These are phyloP conservation scores for Synergus gifuensis DNA, from an alignment of 2,888 invertebrate genomes.

Conservation along the genomic window DNA sequence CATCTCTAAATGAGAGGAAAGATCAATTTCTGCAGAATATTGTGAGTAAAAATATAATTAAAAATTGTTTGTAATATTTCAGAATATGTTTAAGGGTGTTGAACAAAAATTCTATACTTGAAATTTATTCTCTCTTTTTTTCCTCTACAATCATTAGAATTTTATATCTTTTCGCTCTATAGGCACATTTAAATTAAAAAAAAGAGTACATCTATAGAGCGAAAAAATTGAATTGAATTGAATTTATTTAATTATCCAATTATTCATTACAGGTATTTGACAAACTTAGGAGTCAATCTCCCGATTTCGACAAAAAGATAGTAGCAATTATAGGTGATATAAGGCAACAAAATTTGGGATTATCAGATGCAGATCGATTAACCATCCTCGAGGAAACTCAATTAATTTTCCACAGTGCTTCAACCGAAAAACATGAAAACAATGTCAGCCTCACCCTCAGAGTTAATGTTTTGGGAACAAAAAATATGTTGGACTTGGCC, in stretches of 20 bases:
- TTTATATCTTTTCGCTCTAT: too few relatives aligned
- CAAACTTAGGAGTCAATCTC: slow-evolving; percentile 50
- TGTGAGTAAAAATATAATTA: slow-evolving; percentile 55
- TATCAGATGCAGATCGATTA: slow-evolving; percentile 56
- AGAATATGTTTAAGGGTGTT: not conserved
- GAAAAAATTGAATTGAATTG: not conserved
- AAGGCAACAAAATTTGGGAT: slow-evolving; percentile 53
- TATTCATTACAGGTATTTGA: slow-evolving; percentile 62
- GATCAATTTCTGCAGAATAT: slow-evolving; percentile 54
- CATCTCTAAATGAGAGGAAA: slow-evolving; percentile 50
- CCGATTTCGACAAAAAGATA: slow-evolving; percentile 59
- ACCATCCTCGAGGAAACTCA: slow-evolving; percentile 56
- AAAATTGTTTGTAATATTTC: not conserved
- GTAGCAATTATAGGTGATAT: slow-evolving; percentile 60
- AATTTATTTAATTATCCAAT: not conserved
- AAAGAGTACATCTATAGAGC: too few relatives aligned
- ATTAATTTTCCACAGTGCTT: slow-evolving; percentile 66
- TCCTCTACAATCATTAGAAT: too few relatives aligned
- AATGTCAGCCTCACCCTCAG: slow-evolving; percentile 54
- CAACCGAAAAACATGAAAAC: slow-evolving; percentile 55
- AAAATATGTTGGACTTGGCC: slow-evolving; percentile 63
- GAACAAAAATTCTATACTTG: too few relatives aligned
- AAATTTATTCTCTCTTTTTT: too few relatives aligned
- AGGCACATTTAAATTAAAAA: too few relatives aligned
- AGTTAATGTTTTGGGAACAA: slow-evolving; percentile 63